phyloP scores from a whole-genome alignment of 2,888 invertebrate genomes.

The Eumacrocentrus americanus region DNA sequence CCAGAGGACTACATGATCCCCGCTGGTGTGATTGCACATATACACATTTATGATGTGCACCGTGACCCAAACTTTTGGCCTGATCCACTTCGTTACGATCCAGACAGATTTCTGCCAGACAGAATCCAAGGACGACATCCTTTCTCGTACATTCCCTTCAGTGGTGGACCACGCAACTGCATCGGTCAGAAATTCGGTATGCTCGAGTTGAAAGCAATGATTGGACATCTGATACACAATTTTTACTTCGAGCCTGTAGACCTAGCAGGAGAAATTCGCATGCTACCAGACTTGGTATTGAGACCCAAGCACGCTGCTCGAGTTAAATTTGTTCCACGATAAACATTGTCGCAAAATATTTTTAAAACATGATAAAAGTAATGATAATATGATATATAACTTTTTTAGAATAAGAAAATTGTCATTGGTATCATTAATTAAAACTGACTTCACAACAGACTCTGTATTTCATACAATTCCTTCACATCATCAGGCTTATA shows the following conservation, averaged over 20 bases:
- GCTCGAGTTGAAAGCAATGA: slow-evolving; percentile 47
- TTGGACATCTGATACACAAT: slow-evolving; percentile 42
- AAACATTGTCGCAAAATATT: not conserved
- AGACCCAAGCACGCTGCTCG: slow-evolving; percentile 40
- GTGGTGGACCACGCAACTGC: slow-evolving; percentile 72
- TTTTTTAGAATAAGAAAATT: not conserved
- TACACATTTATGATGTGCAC: slow-evolving; percentile 70
- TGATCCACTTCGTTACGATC: slow-evolving; percentile 70
- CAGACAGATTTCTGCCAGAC: slow-evolving; percentile 72
- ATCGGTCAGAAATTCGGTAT: slow-evolving; percentile 63
- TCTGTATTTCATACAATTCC: slow-evolving; percentile 47
- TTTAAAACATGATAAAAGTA: not conserved
- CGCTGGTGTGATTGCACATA: slow-evolving; percentile 62
- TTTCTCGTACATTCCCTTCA: slow-evolving; percentile 72
- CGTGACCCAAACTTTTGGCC: slow-evolving; percentile 69
- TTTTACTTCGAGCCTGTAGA: slow-evolving; percentile 50
- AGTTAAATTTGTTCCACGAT: slow-evolving; percentile 39
- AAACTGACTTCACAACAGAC: slow-evolving; percentile 41
- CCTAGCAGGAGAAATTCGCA: slow-evolving; percentile 38
- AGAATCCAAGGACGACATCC: slow-evolving; percentile 63
- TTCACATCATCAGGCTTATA: slow-evolving; percentile 47
- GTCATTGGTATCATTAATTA: not conserved
- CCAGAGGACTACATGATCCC: slow-evolving; percentile 65
- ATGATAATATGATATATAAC: too few relatives aligned
- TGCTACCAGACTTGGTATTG: slow-evolving; percentile 41